Evolutionary conservation across 2,797 vertebrate species (phyloP).

Genomic region (Poliocrania exsul): DNA sequence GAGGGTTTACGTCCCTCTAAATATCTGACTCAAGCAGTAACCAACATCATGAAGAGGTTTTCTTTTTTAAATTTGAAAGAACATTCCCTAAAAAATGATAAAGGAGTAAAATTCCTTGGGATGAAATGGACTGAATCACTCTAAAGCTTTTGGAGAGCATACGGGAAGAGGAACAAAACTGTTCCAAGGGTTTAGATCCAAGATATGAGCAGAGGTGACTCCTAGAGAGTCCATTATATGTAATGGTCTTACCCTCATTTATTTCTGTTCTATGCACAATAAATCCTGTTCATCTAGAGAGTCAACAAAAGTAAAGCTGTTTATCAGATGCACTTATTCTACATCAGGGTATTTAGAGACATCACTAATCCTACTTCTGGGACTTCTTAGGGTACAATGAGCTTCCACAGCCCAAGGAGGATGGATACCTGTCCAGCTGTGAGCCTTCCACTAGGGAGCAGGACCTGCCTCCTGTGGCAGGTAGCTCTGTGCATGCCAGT

Average conservation of each 20-base stretch:
- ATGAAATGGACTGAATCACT: slow-evolving; percentile 17
- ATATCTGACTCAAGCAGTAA: slow-evolving; percentile 1
- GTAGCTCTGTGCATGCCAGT: not conserved
- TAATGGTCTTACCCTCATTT: slow-evolving; percentile 19
- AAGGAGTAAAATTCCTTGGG: slow-evolving; percentile 22
- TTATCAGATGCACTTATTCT: slow-evolving; percentile 28
- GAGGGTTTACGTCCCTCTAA: not conserved
- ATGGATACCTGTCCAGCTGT: not conserved
- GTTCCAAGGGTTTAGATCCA: not conserved
- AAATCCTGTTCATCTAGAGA: not conserved
- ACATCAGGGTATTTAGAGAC: not conserved
- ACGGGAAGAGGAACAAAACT: slow-evolving; percentile 22
- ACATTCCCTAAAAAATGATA: slow-evolving; percentile 18
- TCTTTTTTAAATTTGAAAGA: slow-evolving; percentile 38
- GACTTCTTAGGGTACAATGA: not conserved
- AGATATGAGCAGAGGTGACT: slow-evolving; percentile 1
- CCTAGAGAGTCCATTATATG: not conserved
- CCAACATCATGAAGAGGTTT: slow-evolving; percentile 2
- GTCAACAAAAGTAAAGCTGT: slow-evolving; percentile 21
- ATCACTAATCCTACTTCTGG: not conserved
- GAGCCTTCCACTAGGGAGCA: not conserved
- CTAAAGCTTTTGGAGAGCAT: not conserved
- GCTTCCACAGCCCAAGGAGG: not conserved
- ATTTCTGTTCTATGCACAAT: not conserved
- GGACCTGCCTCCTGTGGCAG: not conserved